A percentile compares a stretch with the other conserved stretches of the same genome.
Conservation (phyloP, 2,797 vertebrate genomes). For the Acipenser oxyrinchus region DNA sequence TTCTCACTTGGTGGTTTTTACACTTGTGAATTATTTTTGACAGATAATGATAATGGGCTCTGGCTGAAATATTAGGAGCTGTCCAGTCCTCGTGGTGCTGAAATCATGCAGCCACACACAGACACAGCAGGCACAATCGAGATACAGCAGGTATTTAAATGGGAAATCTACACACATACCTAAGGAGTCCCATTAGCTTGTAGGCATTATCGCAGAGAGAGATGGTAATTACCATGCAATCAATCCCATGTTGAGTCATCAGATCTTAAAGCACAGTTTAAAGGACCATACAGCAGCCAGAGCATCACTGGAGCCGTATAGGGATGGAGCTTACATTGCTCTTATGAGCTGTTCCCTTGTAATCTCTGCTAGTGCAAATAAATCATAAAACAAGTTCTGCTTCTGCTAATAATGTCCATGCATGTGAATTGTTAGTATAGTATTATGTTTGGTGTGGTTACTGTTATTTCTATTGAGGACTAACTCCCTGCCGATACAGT, state of each 20-base stretch:
- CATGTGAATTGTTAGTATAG: neutral
- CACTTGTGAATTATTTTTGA: no score
- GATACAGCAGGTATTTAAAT: no score
- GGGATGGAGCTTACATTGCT: neutral
- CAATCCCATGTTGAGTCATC: neutral
- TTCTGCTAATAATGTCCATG: neutral
- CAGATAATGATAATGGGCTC: no score
- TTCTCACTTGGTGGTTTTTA: no score
- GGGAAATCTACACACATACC: neutral
- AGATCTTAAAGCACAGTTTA: neutral
- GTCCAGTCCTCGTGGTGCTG: no score
- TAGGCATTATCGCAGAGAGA: neutral
- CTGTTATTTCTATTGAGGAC: no score
- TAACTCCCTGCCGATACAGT: no score
- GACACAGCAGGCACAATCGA: no score
- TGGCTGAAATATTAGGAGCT: no score
- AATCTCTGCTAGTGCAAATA: neutral
- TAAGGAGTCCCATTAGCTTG: neutral
- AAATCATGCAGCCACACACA: no score
- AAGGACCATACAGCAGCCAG: neutral
- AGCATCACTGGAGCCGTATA: neutral
- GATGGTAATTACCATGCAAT: neutral
- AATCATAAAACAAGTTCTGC: neutral
- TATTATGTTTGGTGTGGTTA: no score
- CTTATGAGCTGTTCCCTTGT: neutral